Base-by-base conservation (phyloP, 2,797 vertebrate species). In the Leuciscus waleckii region DNA sequence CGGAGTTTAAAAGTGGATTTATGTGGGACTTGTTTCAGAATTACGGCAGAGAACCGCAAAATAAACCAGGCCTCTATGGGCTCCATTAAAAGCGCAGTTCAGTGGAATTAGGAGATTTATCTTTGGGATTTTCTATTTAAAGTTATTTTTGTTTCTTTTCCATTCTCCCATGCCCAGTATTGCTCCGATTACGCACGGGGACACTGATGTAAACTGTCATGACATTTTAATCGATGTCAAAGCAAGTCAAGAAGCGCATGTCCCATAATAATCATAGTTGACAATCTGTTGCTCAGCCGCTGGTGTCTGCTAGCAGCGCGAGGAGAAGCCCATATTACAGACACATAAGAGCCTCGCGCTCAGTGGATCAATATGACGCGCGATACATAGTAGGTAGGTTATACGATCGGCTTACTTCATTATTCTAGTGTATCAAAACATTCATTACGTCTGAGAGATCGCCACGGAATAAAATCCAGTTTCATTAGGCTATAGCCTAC, bases 1-100 rank as follows among this genome's bases (percentile, higher is more conserved):
- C 93, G 92, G 92, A 92, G 89, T 78, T 83, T 86, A 92, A 92
- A 91, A 91, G 91, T 89, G 95, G 94, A 96, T 94, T 94, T 93
- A 92, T 81, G 93, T 93, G 92, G 92, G 92, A 90, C 92, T 92
- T 89, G 89, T 91, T 92, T 70, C 90, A 92, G 92, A 93, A 91
- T 90, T 92, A 95, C 90, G 91, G 87, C 89, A 88, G 91, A 91
- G 89, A 91, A 92, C 91, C 85, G 89, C 92, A 91, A 70, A 87
- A 68, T 88, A 86, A 90, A 90, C 88, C 91, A 90, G 65, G 87
- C 88, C 86, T 81, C 81, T 39, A 58, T 86, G 82, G 81, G 83
- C 74, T 84, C 41, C 88, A 84, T 82, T 87, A 73, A 79, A 83
- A 75, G 43, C 35, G 87, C 81, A 87, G 80, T 86, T 89, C 23